Evolutionary conservation across 2,113 vertebrate species (phyloP).

Genomic region (Myotis davidii): DNA sequence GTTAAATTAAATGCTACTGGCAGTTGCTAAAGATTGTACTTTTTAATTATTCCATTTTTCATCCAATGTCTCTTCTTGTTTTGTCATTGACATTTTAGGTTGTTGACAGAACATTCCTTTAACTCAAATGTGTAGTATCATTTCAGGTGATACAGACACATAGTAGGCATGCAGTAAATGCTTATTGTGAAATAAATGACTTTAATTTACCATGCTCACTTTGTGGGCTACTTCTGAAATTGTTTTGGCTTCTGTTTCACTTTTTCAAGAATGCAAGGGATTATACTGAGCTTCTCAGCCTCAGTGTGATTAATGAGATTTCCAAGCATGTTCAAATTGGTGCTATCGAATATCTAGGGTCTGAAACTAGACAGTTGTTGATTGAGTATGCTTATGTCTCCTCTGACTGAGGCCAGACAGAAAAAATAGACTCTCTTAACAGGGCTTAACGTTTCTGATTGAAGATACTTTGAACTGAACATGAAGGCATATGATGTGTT

Average conservation of each 20-base stretch:
- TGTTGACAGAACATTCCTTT: background rate
- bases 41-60: slow-evolving; percentile 74
- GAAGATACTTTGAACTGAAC: slow-evolving; percentile 9
- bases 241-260: slow-evolving; percentile 3
- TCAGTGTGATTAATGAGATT: slow-evolving; percentile 60
- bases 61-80: slow-evolving; percentile 27
- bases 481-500: background rate
- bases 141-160: background rate
- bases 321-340: slow-evolving; percentile 48
- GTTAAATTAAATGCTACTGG: slow-evolving; percentile 69
- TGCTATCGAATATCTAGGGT: background rate
- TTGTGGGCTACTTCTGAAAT: slow-evolving; percentile 43
- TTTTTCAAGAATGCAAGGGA: slow-evolving; percentile 25
- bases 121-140: background rate
- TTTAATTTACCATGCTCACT: slow-evolving; percentile 20
- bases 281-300: slow-evolving; percentile 46
- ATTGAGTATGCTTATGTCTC: slow-evolving; percentile 28
- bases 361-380: slow-evolving; percentile 29
- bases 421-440: slow-evolving; percentile 8
- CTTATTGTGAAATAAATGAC: background rate
- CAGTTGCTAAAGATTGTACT: slow-evolving; percentile 67
- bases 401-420: slow-evolving; percentile 11
- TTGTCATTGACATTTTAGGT: slow-evolving; percentile 39
- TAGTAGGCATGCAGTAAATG: background rate
- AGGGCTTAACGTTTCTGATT: slow-evolving; percentile 17